These are phyloP conservation scores for Halcyon leucocephala DNA, from an alignment of 2,797 vertebrate genomes.

Conservation along the genomic window DNA sequence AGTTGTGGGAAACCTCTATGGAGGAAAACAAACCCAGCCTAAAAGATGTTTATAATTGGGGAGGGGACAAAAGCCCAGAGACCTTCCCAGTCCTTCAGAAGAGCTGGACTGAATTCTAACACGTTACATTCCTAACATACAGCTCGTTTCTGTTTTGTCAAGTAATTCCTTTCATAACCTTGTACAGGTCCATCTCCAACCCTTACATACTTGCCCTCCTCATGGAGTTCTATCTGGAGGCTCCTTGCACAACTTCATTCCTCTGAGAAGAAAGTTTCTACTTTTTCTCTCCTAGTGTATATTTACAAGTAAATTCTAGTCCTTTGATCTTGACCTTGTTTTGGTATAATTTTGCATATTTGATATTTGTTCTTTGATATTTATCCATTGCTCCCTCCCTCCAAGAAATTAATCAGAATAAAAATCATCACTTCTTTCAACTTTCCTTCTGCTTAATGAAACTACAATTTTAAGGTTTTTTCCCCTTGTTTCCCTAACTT, in stretches of 20 bases:
- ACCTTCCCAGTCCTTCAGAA: not conserved
- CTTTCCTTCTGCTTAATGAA: not conserved
- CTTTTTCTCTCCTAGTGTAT: not conserved
- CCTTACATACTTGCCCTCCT: accelerated
- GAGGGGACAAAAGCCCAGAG: not conserved
- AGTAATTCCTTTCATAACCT: not conserved
- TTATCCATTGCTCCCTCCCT: not conserved
- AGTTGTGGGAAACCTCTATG: not conserved
- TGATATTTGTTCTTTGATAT: not conserved
- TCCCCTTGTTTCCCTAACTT: not conserved
- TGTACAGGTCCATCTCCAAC: not conserved
- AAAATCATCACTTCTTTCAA: not conserved
- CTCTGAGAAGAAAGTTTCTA: not conserved
- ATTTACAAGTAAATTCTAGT: not conserved
- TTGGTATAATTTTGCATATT: not conserved
- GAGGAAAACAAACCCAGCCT: not conserved
- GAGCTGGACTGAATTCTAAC: not conserved
- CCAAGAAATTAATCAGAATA: not conserved
- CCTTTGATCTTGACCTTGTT: constrained; percentile 54
- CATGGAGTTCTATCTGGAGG: not conserved
- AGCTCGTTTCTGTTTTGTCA: not conserved
- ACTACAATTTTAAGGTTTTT: not conserved
- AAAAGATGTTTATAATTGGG: accelerated
- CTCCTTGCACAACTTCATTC: not conserved
- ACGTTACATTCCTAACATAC: not conserved